Evolutionary conservation across 2,113 vertebrate species (phyloP), one percentile per base, ranked within the genome.

Genomic region (Phrynosoma blainvillii): DNA sequence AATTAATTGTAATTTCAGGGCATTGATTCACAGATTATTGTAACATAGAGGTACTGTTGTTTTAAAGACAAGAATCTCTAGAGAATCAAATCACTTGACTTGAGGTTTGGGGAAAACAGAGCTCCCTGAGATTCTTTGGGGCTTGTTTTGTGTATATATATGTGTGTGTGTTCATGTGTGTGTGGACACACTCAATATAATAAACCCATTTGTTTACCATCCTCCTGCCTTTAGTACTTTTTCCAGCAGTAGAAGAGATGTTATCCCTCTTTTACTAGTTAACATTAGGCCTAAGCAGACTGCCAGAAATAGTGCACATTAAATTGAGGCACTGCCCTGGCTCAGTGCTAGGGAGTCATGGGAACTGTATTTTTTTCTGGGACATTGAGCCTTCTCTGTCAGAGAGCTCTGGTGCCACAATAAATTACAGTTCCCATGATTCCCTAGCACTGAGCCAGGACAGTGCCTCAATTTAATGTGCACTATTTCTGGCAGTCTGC

Each of bases 151-250:
- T 79, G 47, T 47, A 7, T 47, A 7, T 47, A 10, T 77, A 25
- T 40, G 42, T 79, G 27, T 79, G 47, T 54, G 12, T 52, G 47
- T 54, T n/a, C n/a, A n/a, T 54, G 12, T 52, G 47, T 54, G 25
- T 56, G 27, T n/a, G 18, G 30, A 79, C 27, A 62, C 14, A 20
- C 6, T 25, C 86, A 70, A 14, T 75, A 66, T 1, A 9, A 4
- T 18, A 84, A 73, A 82, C 3, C 18, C 0, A 0, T 14, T 59
- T 87, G 2, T 1, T 91, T 91, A 77, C 54, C 25, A 1, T 70
- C 0, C 23, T 79, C 18, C 71, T 2, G 14, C 14, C 27, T 0
- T 0, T 7, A 36, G 7, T 56, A 23, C n/a, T 18, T 2, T 25
- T 32, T 79, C 20, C 21, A 25, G 47, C 18, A 23, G 30, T 54